A percentile compares a stretch with the other conserved stretches of the same genome.
Conservation (phyloP, 2,113 vertebrate species). For the Myxocyprinus asiaticus region DNA sequence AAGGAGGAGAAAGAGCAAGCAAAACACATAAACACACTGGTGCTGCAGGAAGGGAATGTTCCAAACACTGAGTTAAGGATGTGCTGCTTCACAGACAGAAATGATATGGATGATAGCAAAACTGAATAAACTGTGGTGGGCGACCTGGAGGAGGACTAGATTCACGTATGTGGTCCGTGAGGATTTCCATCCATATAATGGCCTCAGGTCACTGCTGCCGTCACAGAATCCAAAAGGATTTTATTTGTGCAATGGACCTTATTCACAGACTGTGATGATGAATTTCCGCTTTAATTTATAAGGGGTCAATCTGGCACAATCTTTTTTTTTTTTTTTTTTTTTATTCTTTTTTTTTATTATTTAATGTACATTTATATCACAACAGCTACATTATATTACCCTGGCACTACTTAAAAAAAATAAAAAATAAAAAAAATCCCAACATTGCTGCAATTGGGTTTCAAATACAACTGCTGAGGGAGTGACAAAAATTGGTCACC, state of each 20-base stretch:
- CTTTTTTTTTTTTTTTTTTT: no score
- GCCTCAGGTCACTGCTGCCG: not conserved
- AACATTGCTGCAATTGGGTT: no score
- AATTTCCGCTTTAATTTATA: no score
- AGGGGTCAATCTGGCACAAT: no score
- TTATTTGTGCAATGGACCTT: not conserved
- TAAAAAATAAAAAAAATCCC: no score
- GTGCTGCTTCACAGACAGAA: conserved; percentile 34
- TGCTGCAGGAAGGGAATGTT: conserved; percentile 25
- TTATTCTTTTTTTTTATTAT: no score
- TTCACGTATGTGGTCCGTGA: not conserved
- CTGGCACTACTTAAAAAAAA: no score
- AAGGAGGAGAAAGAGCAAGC: not conserved
- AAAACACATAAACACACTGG: conserved; percentile 33
- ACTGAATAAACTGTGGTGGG: conserved; percentile 34
- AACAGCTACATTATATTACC: no score
- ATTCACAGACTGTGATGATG: no score
- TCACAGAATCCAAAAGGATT: not conserved
- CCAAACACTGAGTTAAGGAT: conserved; percentile 22
- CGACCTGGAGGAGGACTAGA: conserved; percentile 2
- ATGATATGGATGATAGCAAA: conserved; percentile 41
- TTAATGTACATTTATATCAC: no score
- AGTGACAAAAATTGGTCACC: no score
- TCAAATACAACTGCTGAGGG: no score
- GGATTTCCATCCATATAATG: conserved; percentile 16